Conservation (phyloP, 2,888 invertebrate genomes). For the Scaptomyza polygonia region DNA sequence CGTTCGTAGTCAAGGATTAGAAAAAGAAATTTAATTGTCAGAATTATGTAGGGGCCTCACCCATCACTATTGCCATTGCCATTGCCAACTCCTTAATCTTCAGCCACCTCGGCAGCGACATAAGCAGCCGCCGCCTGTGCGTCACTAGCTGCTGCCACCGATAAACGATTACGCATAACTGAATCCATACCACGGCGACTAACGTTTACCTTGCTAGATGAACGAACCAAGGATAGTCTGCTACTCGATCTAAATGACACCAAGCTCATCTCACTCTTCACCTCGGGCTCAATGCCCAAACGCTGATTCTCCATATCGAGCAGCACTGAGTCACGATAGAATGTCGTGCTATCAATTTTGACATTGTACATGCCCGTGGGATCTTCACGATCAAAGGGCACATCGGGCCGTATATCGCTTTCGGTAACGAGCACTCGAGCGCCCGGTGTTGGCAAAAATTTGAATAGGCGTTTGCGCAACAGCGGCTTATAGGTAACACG, state of each 20-base stretch:
- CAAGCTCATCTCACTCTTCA: background rate
- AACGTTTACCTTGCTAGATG: background rate
- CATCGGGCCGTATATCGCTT: conserved; percentile 61
- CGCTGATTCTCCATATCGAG: conserved; percentile 18
- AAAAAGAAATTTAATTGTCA: conserved; percentile 15
- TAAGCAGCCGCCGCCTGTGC: conserved; percentile 5
- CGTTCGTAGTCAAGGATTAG: conserved; percentile 11
- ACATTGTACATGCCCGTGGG: conserved; percentile 60
- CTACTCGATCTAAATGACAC: background rate
- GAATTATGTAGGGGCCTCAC: too few species aligned
- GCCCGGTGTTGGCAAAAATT: conserved; percentile 77
- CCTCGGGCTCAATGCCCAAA: background rate
- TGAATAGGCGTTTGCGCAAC: conserved; percentile 77
- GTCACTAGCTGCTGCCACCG: conserved; percentile 10
- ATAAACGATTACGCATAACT: background rate
- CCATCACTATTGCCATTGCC: too few species aligned
- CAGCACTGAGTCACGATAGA: conserved; percentile 52
- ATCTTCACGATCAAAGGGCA: conserved; percentile 52
- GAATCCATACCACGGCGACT: too few species aligned
- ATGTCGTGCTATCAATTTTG: conserved; percentile 43
- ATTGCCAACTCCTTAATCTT: background rate
- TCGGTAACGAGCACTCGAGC: conserved; percentile 77
- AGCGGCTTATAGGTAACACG: conserved; percentile 55
- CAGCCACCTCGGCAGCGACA: background rate
- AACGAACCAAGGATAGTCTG: background rate